Percentiles rank a stretch among this genome's conserved stretches.
phyloP scores from a whole-genome alignment of 2,797 vertebrate species.

The Takifugu ocellatus region DNA sequence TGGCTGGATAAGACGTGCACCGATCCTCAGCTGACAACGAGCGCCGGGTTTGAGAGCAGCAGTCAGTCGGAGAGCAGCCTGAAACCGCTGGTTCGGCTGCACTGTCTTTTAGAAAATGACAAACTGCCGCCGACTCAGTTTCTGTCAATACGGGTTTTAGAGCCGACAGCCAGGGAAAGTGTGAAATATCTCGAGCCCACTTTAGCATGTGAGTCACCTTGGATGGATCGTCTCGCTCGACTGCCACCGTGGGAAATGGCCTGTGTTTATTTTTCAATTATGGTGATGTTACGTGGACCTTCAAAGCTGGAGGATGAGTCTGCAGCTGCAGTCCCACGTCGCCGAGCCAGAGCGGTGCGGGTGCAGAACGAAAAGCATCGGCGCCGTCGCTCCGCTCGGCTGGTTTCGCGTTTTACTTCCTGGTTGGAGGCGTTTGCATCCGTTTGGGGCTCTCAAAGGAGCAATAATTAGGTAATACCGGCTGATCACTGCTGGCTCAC shows the following conservation, averaged over 20 bases:
- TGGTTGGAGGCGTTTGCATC: too few relatives aligned
- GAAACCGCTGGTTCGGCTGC: conserved; percentile 14
- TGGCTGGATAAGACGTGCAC: conserved; percentile 19
- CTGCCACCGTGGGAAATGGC: conserved; percentile 41
- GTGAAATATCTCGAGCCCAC: conserved; percentile 48
- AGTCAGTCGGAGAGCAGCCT: conserved; percentile 5
- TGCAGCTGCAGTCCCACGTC: conserved; percentile 8
- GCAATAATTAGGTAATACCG: too few relatives aligned
- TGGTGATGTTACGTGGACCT: conserved; percentile 26
- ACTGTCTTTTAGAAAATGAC: conserved; percentile 32
- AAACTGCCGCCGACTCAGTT: conserved; percentile 31
- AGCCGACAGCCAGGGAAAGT: conserved; percentile 33
- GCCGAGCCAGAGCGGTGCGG: neutral
- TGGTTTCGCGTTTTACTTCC: too few relatives aligned
- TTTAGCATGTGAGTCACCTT: conserved; percentile 60
- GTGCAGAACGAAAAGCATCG: neutral
- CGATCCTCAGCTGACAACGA: neutral
- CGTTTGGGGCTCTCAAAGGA: too few relatives aligned
- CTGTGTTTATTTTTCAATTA: conserved; percentile 28
- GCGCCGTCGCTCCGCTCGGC: too few relatives aligned
- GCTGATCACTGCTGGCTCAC: too few relatives aligned
- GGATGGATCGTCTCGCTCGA: conserved; percentile 37
- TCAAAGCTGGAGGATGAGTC: conserved; percentile 41
- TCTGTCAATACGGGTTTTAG: conserved; percentile 45
- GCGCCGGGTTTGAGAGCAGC: conserved; percentile 9